phyloP scores from a whole-genome alignment of 2,113 vertebrate genomes.

The Platichthys stellatus region DNA sequence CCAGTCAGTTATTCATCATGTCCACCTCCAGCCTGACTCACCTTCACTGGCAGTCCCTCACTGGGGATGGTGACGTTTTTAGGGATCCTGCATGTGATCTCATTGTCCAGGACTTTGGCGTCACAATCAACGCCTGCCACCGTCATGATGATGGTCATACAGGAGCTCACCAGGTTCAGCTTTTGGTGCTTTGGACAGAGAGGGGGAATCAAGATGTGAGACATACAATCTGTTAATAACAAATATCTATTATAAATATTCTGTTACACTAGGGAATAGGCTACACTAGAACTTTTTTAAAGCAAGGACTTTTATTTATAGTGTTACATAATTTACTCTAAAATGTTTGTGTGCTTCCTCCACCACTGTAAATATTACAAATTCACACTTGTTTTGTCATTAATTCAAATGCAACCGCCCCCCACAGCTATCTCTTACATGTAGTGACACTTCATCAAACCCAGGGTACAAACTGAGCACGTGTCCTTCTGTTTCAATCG shows the following conservation, averaged over 20 bases:
- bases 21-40: conserved; percentile 53
- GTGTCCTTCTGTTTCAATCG: conserved; percentile 77
- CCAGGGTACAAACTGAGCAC: conserved; percentile 82
- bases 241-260: conserved; percentile 1
- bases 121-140: conserved; percentile 88
- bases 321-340: too few species aligned
- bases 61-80: conserved; percentile 80
- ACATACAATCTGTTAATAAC: neutral
- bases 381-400: too few species aligned
- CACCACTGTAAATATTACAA: too few species aligned
- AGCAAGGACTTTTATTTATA: too few species aligned
- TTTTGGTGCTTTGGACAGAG: conserved; percentile 84
- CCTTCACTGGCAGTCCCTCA: conserved; percentile 83
- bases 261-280: too few species aligned
- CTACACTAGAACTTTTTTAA: too few species aligned
- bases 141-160: conserved; percentile 89
- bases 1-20: neutral
- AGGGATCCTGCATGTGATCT: conserved; percentile 90
- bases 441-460: conserved; percentile 84
- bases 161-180: conserved; percentile 84
- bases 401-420: too few species aligned
- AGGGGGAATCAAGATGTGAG: neutral
- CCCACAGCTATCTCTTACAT: conserved; percentile 77
- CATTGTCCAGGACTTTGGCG: conserved; percentile 87
- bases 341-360: too few species aligned